phyloP scores from a whole-genome alignment of 2,888 invertebrate genomes.

The Acanthoscelides obtectus region DNA sequence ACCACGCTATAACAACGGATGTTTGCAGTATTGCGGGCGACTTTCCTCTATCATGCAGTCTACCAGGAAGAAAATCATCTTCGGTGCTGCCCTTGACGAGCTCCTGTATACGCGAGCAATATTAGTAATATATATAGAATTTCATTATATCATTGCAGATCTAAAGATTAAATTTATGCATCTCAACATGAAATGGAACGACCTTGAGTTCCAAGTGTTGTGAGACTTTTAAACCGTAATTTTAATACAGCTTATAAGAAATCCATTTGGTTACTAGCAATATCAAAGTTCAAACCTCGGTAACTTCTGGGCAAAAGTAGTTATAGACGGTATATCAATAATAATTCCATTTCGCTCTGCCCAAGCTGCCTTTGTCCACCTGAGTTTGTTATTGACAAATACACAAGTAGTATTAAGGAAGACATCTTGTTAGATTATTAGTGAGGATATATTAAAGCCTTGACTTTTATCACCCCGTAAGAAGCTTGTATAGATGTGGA shows the following conservation, averaged over 20 bases:
- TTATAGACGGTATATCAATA: not conserved
- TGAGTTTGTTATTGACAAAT: conserved; percentile 11
- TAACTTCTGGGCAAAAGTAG: not conserved
- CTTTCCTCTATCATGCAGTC: too few relatives aligned
- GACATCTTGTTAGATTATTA: conserved; percentile 35
- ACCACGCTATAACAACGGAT: too few relatives aligned
- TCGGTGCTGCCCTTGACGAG: too few relatives aligned
- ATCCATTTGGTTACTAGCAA: not conserved
- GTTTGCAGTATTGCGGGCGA: too few relatives aligned
- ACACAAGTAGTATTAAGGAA: conserved; percentile 27
- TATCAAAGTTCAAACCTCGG: not conserved
- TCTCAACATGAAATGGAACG: too few relatives aligned
- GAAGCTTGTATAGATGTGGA: conserved; percentile 42
- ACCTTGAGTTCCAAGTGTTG: too few relatives aligned
- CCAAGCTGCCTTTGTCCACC: not conserved
- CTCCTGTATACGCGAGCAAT: too few relatives aligned
- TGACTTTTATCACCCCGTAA: conserved; percentile 13
- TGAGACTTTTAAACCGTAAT: too few relatives aligned
- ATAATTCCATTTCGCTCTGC: not conserved
- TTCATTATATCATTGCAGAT: too few relatives aligned
- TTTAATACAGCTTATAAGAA: not conserved
- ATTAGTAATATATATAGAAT: too few relatives aligned
- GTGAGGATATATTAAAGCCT: conserved; percentile 17
- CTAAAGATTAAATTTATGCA: too few relatives aligned
- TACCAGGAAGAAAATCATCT: too few relatives aligned